Conservation (phyloP, 2,113 vertebrate genomes). For the Clinocottus analis region DNA sequence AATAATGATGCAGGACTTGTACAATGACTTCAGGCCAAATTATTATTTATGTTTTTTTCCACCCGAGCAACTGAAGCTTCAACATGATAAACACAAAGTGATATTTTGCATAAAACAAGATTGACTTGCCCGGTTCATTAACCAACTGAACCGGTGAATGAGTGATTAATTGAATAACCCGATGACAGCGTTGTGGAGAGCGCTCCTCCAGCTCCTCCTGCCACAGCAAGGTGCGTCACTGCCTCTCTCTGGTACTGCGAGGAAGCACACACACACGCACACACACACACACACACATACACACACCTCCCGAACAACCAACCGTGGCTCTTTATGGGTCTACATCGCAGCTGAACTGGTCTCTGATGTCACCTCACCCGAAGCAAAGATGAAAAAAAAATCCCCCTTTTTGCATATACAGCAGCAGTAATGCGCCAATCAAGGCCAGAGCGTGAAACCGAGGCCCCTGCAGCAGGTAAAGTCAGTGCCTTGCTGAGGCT, state of each 20-base stretch:
- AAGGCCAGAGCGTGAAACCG: not conserved
- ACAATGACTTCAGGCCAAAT: conserved; percentile 21
- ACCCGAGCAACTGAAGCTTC: conserved; percentile 18
- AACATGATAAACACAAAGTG: conserved; percentile 47
- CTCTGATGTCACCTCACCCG: not conserved
- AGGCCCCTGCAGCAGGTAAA: not conserved
- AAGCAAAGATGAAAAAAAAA: not conserved
- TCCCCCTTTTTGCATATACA: not conserved
- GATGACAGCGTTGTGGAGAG: conserved; percentile 39
- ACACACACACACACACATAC: too few relatives aligned
- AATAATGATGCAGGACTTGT: conserved; percentile 37
- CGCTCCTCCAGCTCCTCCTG: conserved; percentile 24
- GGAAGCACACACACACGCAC: too few relatives aligned
- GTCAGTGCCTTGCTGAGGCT: not conserved
- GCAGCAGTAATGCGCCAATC: conserved; percentile 8
- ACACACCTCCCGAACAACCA: conserved; percentile 31
- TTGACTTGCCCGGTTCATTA: conserved; percentile 66
- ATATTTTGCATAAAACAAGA: conserved; percentile 63
- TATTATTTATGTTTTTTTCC: not conserved
- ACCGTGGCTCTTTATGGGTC: not conserved
- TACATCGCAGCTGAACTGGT: not conserved
- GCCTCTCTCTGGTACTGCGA: conserved; percentile 77
- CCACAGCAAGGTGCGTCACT: conserved; percentile 73
- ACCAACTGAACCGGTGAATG: conserved; percentile 56
- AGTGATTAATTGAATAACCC: conserved; percentile 70